Conservation (phyloP, 2,888 invertebrate genomes). For the Euplexia lucipara region DNA sequence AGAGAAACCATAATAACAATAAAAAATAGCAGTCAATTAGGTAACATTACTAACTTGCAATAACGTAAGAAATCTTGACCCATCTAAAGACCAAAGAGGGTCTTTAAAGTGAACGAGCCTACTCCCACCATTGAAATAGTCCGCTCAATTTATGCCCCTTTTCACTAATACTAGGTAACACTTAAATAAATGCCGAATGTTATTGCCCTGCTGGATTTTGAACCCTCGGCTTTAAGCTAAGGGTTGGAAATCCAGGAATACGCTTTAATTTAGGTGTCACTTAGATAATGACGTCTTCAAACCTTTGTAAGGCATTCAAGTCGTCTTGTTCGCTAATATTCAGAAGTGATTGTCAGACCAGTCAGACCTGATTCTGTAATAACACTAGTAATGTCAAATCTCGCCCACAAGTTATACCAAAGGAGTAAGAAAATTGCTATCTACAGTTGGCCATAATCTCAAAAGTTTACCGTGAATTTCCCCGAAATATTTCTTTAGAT, state of each 20-base stretch:
- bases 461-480: conserved; percentile 56
- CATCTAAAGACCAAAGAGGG: conserved; percentile 42
- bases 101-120: conserved; percentile 52
- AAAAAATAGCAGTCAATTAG: conserved; percentile 45
- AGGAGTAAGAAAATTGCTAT: conserved; percentile 55
- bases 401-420: conserved; percentile 45
- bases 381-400: conserved; percentile 45
- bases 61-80: conserved; percentile 39
- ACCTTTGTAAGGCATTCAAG: conserved; percentile 55
- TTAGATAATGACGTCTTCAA: conserved; percentile 19
- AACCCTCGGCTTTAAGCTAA: too few relatives aligned
- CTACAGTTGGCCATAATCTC: conserved; percentile 53
- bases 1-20: conserved; percentile 14
- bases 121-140: conserved; percentile 32
- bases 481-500: conserved; percentile 63
- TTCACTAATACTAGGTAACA: too few relatives aligned
- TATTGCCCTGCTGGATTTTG: too few relatives aligned
- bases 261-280: too few relatives aligned
- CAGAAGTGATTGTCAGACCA: conserved; percentile 46
- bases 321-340: conserved; percentile 50
- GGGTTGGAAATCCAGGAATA: too few relatives aligned
- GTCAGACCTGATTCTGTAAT: conserved; percentile 31
- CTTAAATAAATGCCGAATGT: too few relatives aligned
- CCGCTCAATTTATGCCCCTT: conserved; percentile 35
- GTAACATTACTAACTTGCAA: conserved; percentile 37